Conservation (phyloP, 2,113 vertebrate genomes). For the Lasiurus borealis region DNA sequence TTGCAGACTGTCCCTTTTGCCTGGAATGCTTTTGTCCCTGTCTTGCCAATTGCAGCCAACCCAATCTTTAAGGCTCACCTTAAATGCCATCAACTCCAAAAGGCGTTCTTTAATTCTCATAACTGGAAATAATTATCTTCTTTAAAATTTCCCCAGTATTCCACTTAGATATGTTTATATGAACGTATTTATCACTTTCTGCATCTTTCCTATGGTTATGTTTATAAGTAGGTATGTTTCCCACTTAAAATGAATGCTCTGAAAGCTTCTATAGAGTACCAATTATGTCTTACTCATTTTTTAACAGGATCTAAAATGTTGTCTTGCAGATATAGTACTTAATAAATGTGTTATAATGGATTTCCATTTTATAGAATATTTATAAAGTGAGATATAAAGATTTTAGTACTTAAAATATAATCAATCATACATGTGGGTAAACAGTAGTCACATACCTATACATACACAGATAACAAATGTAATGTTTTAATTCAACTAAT, state of each 20-base stretch:
- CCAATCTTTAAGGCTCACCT: not conserved
- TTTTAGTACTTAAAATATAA: not conserved
- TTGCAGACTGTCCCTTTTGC: not conserved
- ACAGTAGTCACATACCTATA: not conserved
- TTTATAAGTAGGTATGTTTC: not conserved
- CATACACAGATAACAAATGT: not conserved
- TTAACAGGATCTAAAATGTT: not conserved
- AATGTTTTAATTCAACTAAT: slow-evolving; percentile 16
- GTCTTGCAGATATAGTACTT: not conserved
- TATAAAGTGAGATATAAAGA: not conserved
- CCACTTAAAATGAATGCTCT: not conserved
- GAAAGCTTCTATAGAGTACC: not conserved
- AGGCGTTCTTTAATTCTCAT: not conserved
- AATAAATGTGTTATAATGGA: not conserved
- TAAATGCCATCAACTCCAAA: not conserved
- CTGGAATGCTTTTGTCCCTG: not conserved
- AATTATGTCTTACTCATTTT: not conserved
- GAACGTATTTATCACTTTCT: not conserved
- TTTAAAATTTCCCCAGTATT: not conserved
- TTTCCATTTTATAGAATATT: not conserved
- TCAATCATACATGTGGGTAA: not conserved
- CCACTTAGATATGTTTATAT: not conserved
- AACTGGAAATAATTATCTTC: not conserved
- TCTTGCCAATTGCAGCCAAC: not conserved
- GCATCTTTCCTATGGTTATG: not conserved